A percentile compares a stretch with the other conserved stretches of the same genome.
These are phyloP conservation scores for Lutraria lutraria DNA, from an alignment of 2,888 invertebrate species.

Conservation along the genomic window DNA sequence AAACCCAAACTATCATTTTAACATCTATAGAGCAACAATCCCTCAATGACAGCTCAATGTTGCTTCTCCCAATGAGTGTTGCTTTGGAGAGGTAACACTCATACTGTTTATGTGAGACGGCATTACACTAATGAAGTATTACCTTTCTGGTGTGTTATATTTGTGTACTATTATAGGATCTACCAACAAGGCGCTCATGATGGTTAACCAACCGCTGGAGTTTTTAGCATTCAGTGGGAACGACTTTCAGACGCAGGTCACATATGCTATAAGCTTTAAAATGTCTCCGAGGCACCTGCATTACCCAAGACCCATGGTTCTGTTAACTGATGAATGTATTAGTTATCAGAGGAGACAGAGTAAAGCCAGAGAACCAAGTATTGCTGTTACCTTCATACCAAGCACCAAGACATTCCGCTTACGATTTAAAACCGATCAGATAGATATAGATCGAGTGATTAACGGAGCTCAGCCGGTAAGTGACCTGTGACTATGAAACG, in stretches of 20 bases:
- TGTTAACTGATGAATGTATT: constrained; percentile 62
- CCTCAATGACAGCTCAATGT: too few species aligned
- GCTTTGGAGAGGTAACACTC: too few species aligned
- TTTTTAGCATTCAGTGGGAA: constrained; percentile 67
- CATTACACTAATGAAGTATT: too few species aligned
- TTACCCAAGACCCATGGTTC: constrained; percentile 53
- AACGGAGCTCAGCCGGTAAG: constrained; percentile 61
- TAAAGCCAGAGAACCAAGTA: constrained; percentile 56
- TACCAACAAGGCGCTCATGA: constrained; percentile 56
- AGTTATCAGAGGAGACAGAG: constrained; percentile 36
- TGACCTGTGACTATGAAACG: constrained; percentile 9
- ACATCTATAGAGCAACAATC: too few species aligned
- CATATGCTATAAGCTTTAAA: constrained; percentile 65
- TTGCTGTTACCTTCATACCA: constrained; percentile 62
- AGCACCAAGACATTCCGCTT: constrained; percentile 48
- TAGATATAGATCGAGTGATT: constrained; percentile 46
- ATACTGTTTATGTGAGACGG: too few species aligned
- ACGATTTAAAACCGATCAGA: constrained; percentile 55
- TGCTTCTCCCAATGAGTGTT: too few species aligned
- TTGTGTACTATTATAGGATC: constrained; percentile 46
- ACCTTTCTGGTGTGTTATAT: not conserved
- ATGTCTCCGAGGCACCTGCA: constrained; percentile 51
- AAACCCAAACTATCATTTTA: too few species aligned
- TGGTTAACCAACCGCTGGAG: constrained; percentile 65
- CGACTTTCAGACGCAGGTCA: constrained; percentile 68